phyloP scores from a whole-genome alignment of 2,113 vertebrate species.

The Sigmodon hispidus region DNA sequence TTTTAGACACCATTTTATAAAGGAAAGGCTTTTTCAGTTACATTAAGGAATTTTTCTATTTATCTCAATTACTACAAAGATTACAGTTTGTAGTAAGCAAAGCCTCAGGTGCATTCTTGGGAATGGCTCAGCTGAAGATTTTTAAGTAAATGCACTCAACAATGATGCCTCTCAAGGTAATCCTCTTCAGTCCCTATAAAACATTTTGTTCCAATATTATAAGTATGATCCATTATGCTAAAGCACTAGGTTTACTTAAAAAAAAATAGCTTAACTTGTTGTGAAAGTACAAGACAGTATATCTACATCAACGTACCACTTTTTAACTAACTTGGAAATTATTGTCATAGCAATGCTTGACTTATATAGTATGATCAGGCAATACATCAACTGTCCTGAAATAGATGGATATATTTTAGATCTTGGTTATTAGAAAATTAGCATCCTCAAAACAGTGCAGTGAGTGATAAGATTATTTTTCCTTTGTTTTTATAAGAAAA shows the following conservation, averaged over 20 bases:
- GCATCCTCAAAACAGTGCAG: neutral
- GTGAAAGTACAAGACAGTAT: neutral
- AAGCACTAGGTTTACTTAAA: neutral
- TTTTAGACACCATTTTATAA: neutral
- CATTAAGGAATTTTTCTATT: neutral
- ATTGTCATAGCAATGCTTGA: neutral
- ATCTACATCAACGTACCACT: neutral
- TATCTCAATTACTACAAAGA: neutral
- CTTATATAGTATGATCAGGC: neutral
- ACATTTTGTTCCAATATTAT: neutral
- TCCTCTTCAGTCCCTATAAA: neutral
- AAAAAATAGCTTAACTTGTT: neutral
- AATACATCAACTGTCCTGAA: neutral
- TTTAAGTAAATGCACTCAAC: neutral
- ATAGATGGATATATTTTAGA: neutral
- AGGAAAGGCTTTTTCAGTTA: neutral
- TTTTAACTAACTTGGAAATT: slow-evolving; percentile 15
- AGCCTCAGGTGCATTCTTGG: neutral
- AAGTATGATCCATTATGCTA: neutral
- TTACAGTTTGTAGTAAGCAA: neutral
- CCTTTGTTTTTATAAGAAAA: slow-evolving; percentile 13
- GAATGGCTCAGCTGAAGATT: neutral
- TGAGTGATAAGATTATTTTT: neutral
- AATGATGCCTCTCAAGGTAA: neutral
- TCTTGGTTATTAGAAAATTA: neutral